These are phyloP conservation scores for Syngnathus typhle DNA, from an alignment of 2,113 vertebrate genomes.

Conservation along the genomic window DNA sequence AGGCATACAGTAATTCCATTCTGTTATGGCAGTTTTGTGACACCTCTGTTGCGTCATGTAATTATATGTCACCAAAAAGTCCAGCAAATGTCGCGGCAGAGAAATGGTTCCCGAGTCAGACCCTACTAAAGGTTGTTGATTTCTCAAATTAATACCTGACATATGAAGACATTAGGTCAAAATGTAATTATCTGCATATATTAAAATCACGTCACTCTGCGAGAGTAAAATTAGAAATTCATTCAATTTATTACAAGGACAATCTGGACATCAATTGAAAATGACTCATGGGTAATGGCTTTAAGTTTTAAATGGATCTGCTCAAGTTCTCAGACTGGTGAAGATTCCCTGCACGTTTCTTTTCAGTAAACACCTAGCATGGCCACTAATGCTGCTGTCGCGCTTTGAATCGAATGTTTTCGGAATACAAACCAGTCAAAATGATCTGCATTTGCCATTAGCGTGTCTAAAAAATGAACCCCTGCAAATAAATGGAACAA, in stretches of 20 bases:
- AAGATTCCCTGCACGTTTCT: conserved; percentile 20
- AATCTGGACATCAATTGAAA: conserved; percentile 70
- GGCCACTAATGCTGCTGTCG: conserved; percentile 12
- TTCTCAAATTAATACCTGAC: too few species aligned
- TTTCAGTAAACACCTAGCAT: conserved; percentile 29
- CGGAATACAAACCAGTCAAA: conserved; percentile 25
- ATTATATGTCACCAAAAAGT: too few species aligned
- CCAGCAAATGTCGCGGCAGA: too few species aligned
- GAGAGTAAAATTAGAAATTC: conserved; percentile 67
- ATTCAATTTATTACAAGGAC: conserved; percentile 70
- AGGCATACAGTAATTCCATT: too few species aligned
- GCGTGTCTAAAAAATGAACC: conserved; percentile 34
- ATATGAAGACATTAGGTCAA: background rate
- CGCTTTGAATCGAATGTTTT: conserved; percentile 19
- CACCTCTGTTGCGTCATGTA: too few species aligned
- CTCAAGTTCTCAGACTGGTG: conserved; percentile 18
- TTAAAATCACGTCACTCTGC: conserved; percentile 69
- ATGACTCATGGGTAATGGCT: conserved; percentile 50
- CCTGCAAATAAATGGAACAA: conserved; percentile 40
- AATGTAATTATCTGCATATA: background rate
- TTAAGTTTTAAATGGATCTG: conserved; percentile 39
- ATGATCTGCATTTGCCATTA: conserved; percentile 34
- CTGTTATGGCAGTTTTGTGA: too few species aligned
- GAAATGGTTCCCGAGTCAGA: too few species aligned
- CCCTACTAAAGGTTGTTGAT: too few species aligned